Base-by-base conservation (phyloP, 2,113 vertebrate genomes). In the Trichomycterus rosablanca region DNA sequence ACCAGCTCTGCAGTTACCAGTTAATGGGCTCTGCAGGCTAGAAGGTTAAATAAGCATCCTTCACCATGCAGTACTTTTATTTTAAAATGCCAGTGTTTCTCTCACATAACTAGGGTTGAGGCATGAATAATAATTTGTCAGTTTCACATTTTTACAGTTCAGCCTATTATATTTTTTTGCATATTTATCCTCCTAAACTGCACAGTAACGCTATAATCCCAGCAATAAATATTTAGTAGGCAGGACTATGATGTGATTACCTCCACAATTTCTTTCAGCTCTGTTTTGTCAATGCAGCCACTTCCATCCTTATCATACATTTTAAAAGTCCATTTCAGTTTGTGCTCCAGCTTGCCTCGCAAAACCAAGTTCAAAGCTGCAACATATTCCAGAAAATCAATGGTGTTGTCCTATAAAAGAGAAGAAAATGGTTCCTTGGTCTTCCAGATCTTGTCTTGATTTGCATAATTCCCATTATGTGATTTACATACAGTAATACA, bases 281-380 rank as follows among this genome's bases (percentile, higher is more conserved):
- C 93, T 9, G 80, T 81, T 76, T 89, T 95, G 73, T 97, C 93
- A 11, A 97, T 95, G 82, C 91, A 94, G 66, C 95, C 94, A 2
- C 94, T 97, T 14, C 89, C 87, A 61, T 98, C 95, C 75, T 93
- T 96, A 79, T 97, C 93, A 1, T 97, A 97, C 65, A 97, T 89
- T 78, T 95, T 97, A 83, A 97, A 97, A 0, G 93, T 97, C 95
- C 95, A 98, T 79, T 87, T 93, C 26, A 96, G 84, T 72, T 95
- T 97, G 74, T 97, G 95, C 46, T 98, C 94, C 83, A 98, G 76
- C 62, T 94, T 92, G 2, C 93, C 95, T 63, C 93, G 78, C 43
- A 97, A 81, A 64, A 97, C 93, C 2, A 97, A 86, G 71, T 97
- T 97, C 81, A 97, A 80, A 48, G 93, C 93, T 23, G 95, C 95